Conservation (phyloP, 2,113 vertebrate species). For the Pantherophis guttatus region DNA sequence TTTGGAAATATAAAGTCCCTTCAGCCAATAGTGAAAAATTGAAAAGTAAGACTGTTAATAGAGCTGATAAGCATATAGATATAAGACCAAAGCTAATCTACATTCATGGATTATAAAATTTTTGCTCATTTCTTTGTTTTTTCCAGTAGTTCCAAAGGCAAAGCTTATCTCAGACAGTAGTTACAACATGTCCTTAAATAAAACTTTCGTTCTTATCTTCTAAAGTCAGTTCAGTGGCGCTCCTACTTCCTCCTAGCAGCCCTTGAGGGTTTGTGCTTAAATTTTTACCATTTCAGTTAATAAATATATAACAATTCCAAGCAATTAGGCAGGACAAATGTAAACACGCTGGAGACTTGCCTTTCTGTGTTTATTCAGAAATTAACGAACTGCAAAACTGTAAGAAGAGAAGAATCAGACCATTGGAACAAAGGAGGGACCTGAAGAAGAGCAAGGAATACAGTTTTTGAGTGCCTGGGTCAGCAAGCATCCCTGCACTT, state of each 20-base stretch:
- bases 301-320: neutral
- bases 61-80: neutral
- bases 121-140: neutral
- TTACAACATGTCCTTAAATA: neutral
- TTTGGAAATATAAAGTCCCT: neutral
- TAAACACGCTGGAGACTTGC: neutral
- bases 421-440: neutral
- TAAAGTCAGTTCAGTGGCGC: neutral
- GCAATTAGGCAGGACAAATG: neutral
- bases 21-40: neutral
- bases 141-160: neutral
- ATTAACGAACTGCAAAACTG: neutral
- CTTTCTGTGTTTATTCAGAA: neutral
- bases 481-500: neutral
- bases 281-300: neutral
- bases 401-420: neutral
- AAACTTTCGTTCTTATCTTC: slow-evolving; percentile 20
- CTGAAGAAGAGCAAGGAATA: neutral
- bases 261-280: slow-evolving; percentile 5
- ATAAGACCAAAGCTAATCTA: neutral
- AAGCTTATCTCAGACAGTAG: neutral
- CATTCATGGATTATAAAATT: neutral
- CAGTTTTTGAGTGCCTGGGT: neutral
- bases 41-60: neutral
- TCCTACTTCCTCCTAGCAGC: slow-evolving; percentile 7